Base-by-base conservation (phyloP, 2,113 vertebrate species). In the Haemorhous mexicanus region DNA sequence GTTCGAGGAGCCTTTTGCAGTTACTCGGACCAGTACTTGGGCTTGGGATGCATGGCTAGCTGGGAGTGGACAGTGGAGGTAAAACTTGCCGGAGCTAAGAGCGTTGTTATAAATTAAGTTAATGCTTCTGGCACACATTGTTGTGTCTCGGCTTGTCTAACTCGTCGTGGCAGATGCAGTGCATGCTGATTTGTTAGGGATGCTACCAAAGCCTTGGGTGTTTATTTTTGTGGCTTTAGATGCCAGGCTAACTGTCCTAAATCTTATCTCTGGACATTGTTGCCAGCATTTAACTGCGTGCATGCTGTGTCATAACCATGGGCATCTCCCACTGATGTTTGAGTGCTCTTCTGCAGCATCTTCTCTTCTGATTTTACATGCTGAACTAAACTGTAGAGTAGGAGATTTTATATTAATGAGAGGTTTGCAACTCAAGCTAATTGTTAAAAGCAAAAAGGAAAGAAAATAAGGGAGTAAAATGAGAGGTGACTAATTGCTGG, bases 291-390 rank as follows among this genome's bases (percentile, higher is more conserved):
- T 16, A 13, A 4, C 61, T 33, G 10, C 0, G 0, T 58, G 33
- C 1, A 0, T 46, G 13, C 9, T 47, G 0, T 49, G 13, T 43
- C 22, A 20, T 46, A 41, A 23, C 20, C 0, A 0, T 30, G 28
- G 8, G 6, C 43, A 7, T 46, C 49, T 20, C 30, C 39, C 37
- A 1, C 39, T 62, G 17, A 22, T 35, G 53, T 21, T 49, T 22
- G 19, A 52, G 9, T 20, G 18, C 13, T 75, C 9, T 68, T 59
- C 39, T 80, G 23, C 39, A 55, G 23, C 44, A 28, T 41, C 22
- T 55, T 58, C 10, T 55, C 9, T 74, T 84, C 55, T 63, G 23
- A 68, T 39, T 77, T 43, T 55, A 1, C 33, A 7, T 22, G 33
- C 32, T 59, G 44, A 78, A 9, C 39, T 41, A 16, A 83, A 50